These are phyloP conservation scores for Cetonia aurata DNA, from an alignment of 2,888 invertebrate genomes.

Conservation along the genomic window DNA sequence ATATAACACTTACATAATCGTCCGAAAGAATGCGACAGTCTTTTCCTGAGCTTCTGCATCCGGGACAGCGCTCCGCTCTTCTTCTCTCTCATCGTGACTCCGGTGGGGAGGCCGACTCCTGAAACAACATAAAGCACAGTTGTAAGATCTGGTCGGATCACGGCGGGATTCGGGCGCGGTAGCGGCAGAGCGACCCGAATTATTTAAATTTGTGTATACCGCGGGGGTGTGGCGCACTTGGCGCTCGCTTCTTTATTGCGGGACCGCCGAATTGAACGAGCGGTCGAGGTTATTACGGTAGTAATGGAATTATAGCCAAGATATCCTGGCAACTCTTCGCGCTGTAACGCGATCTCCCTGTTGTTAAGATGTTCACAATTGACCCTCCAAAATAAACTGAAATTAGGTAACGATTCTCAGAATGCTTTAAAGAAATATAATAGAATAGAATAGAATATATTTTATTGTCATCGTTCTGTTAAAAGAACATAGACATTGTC, in stretches of 20 bases:
- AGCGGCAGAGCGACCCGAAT: conserved; percentile 5
- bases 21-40: conserved; percentile 96
- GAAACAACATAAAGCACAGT: conserved; percentile 61
- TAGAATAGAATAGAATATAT: too few species aligned
- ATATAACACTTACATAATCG: conserved; percentile 87
- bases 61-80: conserved; percentile 91
- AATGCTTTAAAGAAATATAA: too few species aligned
- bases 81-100: conserved; percentile 93
- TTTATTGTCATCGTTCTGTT: too few species aligned
- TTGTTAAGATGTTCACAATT: too few species aligned
- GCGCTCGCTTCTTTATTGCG: conserved; percentile 11
- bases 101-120: conserved; percentile 68
- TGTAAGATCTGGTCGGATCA: conserved; percentile 29
- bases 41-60: conserved; percentile 95
- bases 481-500: too few species aligned
- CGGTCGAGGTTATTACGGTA: conserved; percentile 4
- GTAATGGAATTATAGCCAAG: conserved; percentile 6
- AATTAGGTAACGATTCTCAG: too few species aligned
- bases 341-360: too few species aligned
- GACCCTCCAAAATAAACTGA: too few species aligned
- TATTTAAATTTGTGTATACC: conserved; percentile 12
- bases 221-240: conserved; percentile 1
- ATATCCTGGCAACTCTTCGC: too few species aligned
- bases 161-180: conserved; percentile 17
- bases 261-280: neutral